Evolutionary conservation across 2,888 invertebrate species (phyloP), one percentile per base, ranked within the genome.

Genomic region (Amblyteles armatorius): DNA sequence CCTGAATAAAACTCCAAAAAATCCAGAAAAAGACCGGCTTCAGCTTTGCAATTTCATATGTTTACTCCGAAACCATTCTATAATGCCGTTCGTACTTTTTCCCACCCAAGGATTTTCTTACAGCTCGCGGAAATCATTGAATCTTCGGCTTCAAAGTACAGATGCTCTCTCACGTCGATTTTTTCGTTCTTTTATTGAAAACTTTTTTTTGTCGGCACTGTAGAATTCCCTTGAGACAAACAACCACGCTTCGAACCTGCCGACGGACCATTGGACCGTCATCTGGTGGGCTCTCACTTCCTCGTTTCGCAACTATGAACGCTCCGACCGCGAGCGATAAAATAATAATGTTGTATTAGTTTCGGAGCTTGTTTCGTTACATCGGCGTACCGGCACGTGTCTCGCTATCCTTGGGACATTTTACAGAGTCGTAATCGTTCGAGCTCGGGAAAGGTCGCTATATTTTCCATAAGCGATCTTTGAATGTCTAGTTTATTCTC

Each of bases 221-320:
- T 57, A 44, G 33, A 36, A 36, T 48, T 48, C 73, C 60, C 73
- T 73, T 60, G 72, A 73, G 55, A 57, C 60, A 3, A 73, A 57
- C 40, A 26, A 22, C 55, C 11, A 26, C 22, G 57, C 57, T 57
- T 57, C 57, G 11, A 11, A 26, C 26, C 55, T 22, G 55, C 55
- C 19, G 40, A 36, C 13, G 19, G 67, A 36, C 33, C 57, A 44
- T 40, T 57, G 22, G 57, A 73, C 57, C 13, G 57, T 22, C 40
- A 57, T 57, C 57, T 57, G 26, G 19, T 26, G 69, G 26, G 36
- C 55, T 11, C 57, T 22, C 22, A 57, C 52, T 22, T 57, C 26
- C 72, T 40, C 33, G 50, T 72, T 72, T 36, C 33, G 33, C 26
- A 57, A 57, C 57, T 57, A 26, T 26, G 4, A 57, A 57, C 13